Conservation (phyloP, 2,888 invertebrate species). For the Sarcophaga carnaria region DNA sequence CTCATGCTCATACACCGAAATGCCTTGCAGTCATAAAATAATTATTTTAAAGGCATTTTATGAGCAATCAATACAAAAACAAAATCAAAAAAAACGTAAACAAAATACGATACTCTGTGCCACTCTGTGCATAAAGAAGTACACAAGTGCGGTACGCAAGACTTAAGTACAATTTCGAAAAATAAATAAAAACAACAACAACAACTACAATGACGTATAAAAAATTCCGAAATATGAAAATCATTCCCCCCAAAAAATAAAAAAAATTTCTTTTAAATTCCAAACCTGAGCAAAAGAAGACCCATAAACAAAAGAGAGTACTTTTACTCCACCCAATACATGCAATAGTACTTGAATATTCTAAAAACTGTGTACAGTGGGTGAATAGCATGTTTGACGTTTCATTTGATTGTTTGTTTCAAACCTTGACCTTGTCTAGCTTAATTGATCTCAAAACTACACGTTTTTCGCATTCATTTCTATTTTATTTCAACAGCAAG, state of each 20-base stretch:
- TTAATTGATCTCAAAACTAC: slow-evolving; percentile 23
- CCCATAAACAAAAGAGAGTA: not conserved
- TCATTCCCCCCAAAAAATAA: not conserved
- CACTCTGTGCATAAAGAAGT: not conserved
- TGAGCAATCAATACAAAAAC: slow-evolving; percentile 52
- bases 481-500: not conserved
- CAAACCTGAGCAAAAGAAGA: not conserved
- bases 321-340: slow-evolving; percentile 9
- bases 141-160: slow-evolving; percentile 3
- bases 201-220: not conserved
- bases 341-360: not conserved
- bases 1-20: slow-evolving; percentile 17
- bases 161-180: slow-evolving; percentile 25
- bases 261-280: too few species aligned
- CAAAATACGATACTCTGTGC: not conserved
- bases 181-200: slow-evolving; percentile 14
- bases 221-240: slow-evolving; percentile 33
- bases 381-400: slow-evolving; percentile 9
- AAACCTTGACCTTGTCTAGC: slow-evolving; percentile 37
- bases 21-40: slow-evolving; percentile 47
- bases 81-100: not conserved
- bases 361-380: slow-evolving; percentile 44
- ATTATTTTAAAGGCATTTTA: slow-evolving; percentile 39
- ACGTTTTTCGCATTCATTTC: slow-evolving; percentile 10
- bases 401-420: not conserved